Evolutionary conservation across 2,113 vertebrate genomes (phyloP), one percentile per base, ranked within the genome.

Genomic region (Neogale vison): DNA sequence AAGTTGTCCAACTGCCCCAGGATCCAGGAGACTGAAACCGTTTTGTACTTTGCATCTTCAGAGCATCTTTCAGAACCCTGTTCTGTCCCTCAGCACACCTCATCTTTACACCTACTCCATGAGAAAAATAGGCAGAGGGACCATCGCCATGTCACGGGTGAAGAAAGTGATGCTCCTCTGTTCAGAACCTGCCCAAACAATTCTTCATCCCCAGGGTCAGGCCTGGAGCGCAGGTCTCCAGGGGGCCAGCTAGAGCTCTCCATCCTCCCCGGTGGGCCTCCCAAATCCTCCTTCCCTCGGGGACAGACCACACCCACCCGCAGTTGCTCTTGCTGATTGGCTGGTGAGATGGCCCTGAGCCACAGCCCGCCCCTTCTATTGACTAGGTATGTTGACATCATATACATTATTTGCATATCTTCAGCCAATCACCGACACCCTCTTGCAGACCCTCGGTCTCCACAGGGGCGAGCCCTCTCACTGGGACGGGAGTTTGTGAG

Each of bases 161-260:
- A 50, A 93, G 45, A 84, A 65, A 36, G 50, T n/a, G 21, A n/a
- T 1, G 29, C 23, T 61, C 11, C 15, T 59, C 55, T 39, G 65
- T 82, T 45, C 47, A n/a, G 39, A 69, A 1, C 45, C 29, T 34
- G 3, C 47, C 61, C 88, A 10, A 24, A 63, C 6, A 7, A 23
- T 21, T 26, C 82, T 50, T 71, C 34, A 47, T 15, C 45, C 63
- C 17, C 45, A 21, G 55, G 20, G 3, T 45, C 42, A 15, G 8
- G 11, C 31, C 65, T 39, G 59, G 42, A 63, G 31, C 23, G 12
- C 77, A 36, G 61, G 7, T 80, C 7, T 31, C n/a, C 59, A 0
- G n/a, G 77, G 50, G 7, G 39, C 23, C 14, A 3, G 4, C 24
- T 2, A 0, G 34, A 88, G n/a, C 36, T 7, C 10, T 13, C 1